Evolutionary conservation across 2,888 invertebrate genomes (phyloP), one percentile per base, ranked within the genome.

Genomic region (Chrysolina haemoptera): DNA sequence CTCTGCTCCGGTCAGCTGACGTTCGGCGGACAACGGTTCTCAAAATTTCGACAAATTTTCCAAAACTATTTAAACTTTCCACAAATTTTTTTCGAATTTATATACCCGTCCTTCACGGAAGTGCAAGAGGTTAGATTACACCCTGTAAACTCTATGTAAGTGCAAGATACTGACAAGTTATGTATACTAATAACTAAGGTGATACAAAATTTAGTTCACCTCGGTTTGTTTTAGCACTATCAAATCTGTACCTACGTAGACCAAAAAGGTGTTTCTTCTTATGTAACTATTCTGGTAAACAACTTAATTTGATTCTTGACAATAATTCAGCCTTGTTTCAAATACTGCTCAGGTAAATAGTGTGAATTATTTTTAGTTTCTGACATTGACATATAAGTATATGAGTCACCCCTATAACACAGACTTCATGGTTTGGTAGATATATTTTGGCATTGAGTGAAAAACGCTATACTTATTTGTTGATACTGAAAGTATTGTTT

Each of bases 381-480:
- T n/a, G 6, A 65, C 46, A 43, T n/a, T 65, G 43, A 11, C 20
- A 43, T 66, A 48, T 16, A n/a, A 50, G n/a, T 27, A 11, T n/a
- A 66, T 66, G 66, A 66, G 50, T 66, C 66, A 66, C 66, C 35
- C 50, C 35, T 22, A 46, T 66, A 35, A 50, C 50, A n/a, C 50
- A 50, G 66, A 46, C 18, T 50, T 18, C 14, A 18, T 50, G 35
- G 66, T 66, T 66, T 50, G 50, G 16, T 35, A 59, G 12, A 11
- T 27, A 35, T 35, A 35, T 4, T 6, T 35, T 35, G 8, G 35
- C 35, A 35, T 35, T 35, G 8, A 35, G 6, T 35, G 8, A 35
- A 35, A 0, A 35, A 35, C 0, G 27, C 2, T 27, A 27, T 27
- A 27, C 5, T 5, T 27, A 35, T 6, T 35, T 35, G 35, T 35